phyloP scores from a whole-genome alignment of 92 coral and sea anemone species.

The Epizoanthus rinbou region DNA sequence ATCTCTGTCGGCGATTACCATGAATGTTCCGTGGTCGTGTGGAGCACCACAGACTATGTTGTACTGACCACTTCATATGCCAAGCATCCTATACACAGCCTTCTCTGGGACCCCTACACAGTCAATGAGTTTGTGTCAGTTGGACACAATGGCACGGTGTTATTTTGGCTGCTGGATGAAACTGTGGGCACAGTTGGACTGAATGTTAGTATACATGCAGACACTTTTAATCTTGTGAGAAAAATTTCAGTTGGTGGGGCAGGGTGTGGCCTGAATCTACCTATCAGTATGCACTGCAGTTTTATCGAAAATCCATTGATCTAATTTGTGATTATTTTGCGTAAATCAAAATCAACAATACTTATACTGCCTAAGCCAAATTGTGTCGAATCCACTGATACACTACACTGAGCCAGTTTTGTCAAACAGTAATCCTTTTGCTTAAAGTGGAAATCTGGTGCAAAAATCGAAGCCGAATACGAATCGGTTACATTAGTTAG shows the following conservation, averaged over 20 bases:
- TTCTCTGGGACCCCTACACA: constrained; percentile 95
- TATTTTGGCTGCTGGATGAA: constrained; percentile 97
- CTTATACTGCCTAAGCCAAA: too few relatives aligned
- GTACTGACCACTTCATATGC: constrained; percentile 88
- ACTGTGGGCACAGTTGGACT: constrained; percentile 76
- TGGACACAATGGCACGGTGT: constrained; percentile 85
- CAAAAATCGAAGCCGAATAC: too few relatives aligned
- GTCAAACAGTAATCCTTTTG: too few relatives aligned
- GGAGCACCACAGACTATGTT: constrained; percentile 81
- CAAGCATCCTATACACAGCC: constrained; percentile 83
- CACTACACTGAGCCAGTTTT: too few relatives aligned
- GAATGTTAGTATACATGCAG: constrained; percentile 63
- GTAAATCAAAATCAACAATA: too few relatives aligned
- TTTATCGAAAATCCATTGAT: background rate
- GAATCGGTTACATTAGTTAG: too few relatives aligned
- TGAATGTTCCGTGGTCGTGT: constrained; percentile 93
- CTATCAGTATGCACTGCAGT: background rate
- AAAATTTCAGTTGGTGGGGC: background rate
- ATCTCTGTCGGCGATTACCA: constrained; percentile 97
- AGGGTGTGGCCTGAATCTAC: too few relatives aligned
- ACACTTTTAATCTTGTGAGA: background rate
- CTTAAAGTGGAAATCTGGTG: too few relatives aligned
- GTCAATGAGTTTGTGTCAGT: constrained; percentile 93
- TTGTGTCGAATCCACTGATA: too few relatives aligned
- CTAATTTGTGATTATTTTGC: too few relatives aligned